These are phyloP conservation scores for Hypsibius dujardini DNA, from an alignment of 1,140 invertebrate species.

Conservation along the genomic window DNA sequence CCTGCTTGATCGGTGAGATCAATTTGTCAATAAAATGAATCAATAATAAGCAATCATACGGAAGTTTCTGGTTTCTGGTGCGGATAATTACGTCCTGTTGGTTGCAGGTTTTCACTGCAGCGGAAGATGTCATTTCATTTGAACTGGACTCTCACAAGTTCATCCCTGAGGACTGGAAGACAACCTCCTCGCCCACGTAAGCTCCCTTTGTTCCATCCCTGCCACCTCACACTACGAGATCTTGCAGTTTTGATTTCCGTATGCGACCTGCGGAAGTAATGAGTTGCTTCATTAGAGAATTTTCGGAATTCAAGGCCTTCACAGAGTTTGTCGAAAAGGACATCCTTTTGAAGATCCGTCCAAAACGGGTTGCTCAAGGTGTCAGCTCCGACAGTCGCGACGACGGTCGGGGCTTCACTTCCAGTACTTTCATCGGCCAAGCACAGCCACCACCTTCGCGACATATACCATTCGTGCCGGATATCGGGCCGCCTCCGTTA, in stretches of 20 bases:
- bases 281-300: background rate
- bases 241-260: background rate
- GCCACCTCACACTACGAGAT: background rate
- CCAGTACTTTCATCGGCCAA: background rate
- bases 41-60: background rate
- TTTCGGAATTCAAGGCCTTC: constrained; percentile 1
- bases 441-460: background rate
- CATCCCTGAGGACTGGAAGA: background rate
- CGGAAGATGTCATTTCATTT: background rate
- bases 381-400: no score
- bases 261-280: background rate
- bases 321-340: background rate
- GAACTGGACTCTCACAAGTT: background rate
- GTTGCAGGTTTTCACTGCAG: background rate
- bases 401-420: background rate
- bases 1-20: no score
- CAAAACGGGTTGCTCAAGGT: no score
- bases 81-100: background rate
- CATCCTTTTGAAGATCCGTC: background rate
- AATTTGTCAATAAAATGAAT: background rate
- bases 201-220: background rate
- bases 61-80: background rate
- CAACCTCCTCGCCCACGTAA: background rate
- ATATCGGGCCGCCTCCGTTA: background rate
- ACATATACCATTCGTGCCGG: background rate